phyloP scores from a whole-genome alignment of 2,113 vertebrate species.

The Megaleporinus macrocephalus region DNA sequence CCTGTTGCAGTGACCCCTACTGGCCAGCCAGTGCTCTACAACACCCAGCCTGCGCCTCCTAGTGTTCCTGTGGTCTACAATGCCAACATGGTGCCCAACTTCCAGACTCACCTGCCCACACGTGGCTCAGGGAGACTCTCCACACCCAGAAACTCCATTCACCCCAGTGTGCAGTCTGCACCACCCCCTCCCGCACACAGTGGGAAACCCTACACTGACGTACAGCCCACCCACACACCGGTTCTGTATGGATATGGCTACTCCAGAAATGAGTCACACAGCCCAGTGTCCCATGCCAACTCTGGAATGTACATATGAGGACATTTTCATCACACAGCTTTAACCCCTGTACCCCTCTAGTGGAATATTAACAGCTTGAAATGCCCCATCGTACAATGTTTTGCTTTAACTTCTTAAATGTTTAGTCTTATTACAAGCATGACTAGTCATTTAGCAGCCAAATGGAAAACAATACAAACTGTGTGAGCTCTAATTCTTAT shows the following conservation, averaged over 20 bases:
- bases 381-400: too few relatives aligned
- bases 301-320: constrained; percentile 66
- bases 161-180: not conserved
- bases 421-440: too few relatives aligned
- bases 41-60: constrained; percentile 31
- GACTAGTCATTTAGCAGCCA: too few relatives aligned
- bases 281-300: constrained; percentile 42
- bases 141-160: constrained; percentile 45
- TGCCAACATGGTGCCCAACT: constrained; percentile 15
- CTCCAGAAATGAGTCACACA: constrained; percentile 50
- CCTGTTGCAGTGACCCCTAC: constrained; percentile 39
- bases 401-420: too few relatives aligned
- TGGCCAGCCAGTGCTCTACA: constrained; percentile 41
- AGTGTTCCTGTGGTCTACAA: constrained; percentile 52
- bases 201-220: constrained; percentile 58
- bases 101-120: constrained; percentile 19
- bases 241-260: constrained; percentile 63
- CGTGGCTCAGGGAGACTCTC: constrained; percentile 53
- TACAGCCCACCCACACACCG: constrained; percentile 49
- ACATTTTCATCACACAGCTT: not conserved
- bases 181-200: not conserved
- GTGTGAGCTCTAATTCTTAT: too few relatives aligned
- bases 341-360: too few relatives aligned
- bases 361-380: too few relatives aligned
- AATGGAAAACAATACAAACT: too few relatives aligned